phyloP scores from a whole-genome alignment of 2,888 invertebrate species.

The Creontiades dilutus region DNA sequence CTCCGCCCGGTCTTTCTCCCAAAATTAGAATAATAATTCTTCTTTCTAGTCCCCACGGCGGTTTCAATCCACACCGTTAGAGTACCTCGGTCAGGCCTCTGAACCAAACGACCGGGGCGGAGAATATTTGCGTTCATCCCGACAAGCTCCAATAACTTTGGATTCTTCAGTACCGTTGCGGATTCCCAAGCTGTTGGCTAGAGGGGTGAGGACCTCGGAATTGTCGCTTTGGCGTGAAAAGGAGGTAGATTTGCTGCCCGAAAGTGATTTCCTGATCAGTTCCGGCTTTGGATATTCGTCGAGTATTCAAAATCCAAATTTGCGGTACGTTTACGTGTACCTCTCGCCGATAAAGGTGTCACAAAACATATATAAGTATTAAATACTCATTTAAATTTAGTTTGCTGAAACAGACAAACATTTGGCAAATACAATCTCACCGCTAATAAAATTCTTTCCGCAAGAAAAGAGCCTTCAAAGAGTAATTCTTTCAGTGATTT shows the following conservation, averaged over 20 bases:
- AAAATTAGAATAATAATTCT: slow-evolving; percentile 59
- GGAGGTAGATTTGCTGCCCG: neutral
- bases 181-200: slow-evolving; percentile 25
- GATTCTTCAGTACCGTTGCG: slow-evolving; percentile 49
- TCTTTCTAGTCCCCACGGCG: slow-evolving; percentile 47
- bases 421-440: too few species aligned
- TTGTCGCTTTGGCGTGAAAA: slow-evolving; percentile 31
- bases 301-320: too few species aligned
- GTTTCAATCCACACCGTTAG: slow-evolving; percentile 41
- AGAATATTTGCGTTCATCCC: slow-evolving; percentile 54
- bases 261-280: slow-evolving; percentile 42
- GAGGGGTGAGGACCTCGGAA: neutral
- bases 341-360: too few species aligned
- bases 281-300: neutral
- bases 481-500: too few species aligned
- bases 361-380: too few species aligned
- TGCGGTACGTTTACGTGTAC: too few species aligned
- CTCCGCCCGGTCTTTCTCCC: neutral
- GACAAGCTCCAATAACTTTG: slow-evolving; percentile 67
- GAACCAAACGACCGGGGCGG: slow-evolving; percentile 27
- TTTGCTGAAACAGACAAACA: too few species aligned
- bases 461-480: too few species aligned
- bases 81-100: neutral
- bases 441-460: too few species aligned
- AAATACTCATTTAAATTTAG: too few species aligned